Percentiles rank a stretch among this genome's conserved stretches.
phyloP scores from a whole-genome alignment of 2,113 vertebrate species.

The crab-eating macaque (Macaca fascicularis) region T2T-MFA8v1.1 NC_088380.1:69464001-69464500 shows the following conservation, averaged over 20 bases:
- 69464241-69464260: not conserved
- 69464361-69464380: not conserved
- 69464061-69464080: not conserved
- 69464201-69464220: not conserved
- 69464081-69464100: not conserved
- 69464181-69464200: not conserved
- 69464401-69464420: not conserved
- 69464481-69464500: not conserved
- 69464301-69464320: not conserved
- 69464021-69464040: not conserved
- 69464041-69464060: not conserved
- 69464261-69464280: not conserved
- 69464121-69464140: not conserved
- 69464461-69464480: no score
- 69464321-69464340: no score
- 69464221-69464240: not conserved
- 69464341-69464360: not conserved
- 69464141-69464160: not conserved
- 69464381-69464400: not conserved
- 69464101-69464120: not conserved
- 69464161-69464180: not conserved
- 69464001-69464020: not conserved
- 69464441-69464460: not conserved
- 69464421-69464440: not conserved
- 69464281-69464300: not conserved